A percentile compares a stretch with the other conserved stretches of the same genome.
Conservation (phyloP, 2,888 invertebrate species). For the Ophioninae sp. region DNA sequence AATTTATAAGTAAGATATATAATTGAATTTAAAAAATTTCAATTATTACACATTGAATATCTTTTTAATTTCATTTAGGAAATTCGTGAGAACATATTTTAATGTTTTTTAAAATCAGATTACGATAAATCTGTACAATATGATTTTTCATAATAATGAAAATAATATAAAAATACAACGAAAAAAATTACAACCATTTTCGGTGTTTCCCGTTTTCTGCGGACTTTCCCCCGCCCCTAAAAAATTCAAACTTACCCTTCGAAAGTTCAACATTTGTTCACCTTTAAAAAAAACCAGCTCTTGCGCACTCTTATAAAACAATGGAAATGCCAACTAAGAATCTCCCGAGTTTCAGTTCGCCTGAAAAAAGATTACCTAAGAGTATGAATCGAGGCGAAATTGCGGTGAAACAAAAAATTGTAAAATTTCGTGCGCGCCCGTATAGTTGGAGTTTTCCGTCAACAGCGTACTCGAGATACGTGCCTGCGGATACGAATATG, state of each 20-base stretch:
- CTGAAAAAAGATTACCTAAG: background rate
- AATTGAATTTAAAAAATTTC: no score
- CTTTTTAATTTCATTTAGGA: no score
- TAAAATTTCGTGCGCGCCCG: background rate
- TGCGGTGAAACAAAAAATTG: background rate
- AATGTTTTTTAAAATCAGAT: no score
- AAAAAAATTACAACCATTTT: background rate
- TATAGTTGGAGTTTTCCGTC: constrained; percentile 31
- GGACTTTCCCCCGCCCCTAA: background rate
- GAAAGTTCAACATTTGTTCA: no score
- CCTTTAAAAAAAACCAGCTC: background rate
- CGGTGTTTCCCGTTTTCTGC: background rate
- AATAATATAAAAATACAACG: no score
- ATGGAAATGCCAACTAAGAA: background rate
- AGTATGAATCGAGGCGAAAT: background rate
- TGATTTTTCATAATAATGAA: no score
- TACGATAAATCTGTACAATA: no score
- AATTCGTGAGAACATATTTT: no score
- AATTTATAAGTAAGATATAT: no score
- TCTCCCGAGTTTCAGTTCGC: background rate
- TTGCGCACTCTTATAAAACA: background rate
- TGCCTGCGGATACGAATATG: constrained; percentile 29
- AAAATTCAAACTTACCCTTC: no score
- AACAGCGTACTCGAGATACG: constrained; percentile 16
- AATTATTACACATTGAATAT: no score